Evolutionary conservation across 2,113 vertebrate genomes (phyloP).

Genomic region (Lutjanus erythropterus): DNA sequence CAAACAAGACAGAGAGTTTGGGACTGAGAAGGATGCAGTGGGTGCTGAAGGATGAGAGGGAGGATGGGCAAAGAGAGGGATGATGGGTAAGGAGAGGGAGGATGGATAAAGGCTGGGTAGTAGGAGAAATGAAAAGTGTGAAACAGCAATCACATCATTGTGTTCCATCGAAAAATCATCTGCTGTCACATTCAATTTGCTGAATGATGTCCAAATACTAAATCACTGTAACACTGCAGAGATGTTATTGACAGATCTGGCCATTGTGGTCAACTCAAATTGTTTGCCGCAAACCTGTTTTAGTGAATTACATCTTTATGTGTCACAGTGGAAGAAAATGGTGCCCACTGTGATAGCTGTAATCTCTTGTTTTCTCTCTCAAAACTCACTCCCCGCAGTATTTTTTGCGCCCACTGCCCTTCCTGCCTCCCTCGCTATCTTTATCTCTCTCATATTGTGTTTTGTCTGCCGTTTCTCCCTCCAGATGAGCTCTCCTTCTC

Average conservation of each 20-base stretch:
- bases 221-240: constrained; percentile 16
- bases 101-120: not conserved
- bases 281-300: constrained; percentile 35
- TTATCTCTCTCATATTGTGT: constrained; percentile 43
- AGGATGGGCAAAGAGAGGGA: not conserved
- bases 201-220: constrained; percentile 34
- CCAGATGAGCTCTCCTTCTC: constrained; percentile 30
- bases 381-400: constrained; percentile 20
- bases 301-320: constrained; percentile 45
- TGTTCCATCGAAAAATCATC: constrained; percentile 22
- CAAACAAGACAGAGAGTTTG: constrained; percentile 59
- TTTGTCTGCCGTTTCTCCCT: constrained; percentile 32
- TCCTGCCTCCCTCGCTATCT: constrained; percentile 37
- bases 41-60: constrained; percentile 5
- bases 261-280: constrained; percentile 33
- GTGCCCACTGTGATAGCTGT: constrained; percentile 19
- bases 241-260: constrained; percentile 40
- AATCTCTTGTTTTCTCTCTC: constrained; percentile 37
- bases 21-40: constrained; percentile 1
- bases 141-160: not conserved
- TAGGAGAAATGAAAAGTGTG: constrained; percentile 9
- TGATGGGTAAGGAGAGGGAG: not conserved
- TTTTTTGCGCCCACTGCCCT: constrained; percentile 29
- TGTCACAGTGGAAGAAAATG: constrained; percentile 31
- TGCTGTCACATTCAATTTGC: constrained; percentile 30